Conservation (phyloP, 2,888 invertebrate genomes). For the Agrotis ipsilon region DNA sequence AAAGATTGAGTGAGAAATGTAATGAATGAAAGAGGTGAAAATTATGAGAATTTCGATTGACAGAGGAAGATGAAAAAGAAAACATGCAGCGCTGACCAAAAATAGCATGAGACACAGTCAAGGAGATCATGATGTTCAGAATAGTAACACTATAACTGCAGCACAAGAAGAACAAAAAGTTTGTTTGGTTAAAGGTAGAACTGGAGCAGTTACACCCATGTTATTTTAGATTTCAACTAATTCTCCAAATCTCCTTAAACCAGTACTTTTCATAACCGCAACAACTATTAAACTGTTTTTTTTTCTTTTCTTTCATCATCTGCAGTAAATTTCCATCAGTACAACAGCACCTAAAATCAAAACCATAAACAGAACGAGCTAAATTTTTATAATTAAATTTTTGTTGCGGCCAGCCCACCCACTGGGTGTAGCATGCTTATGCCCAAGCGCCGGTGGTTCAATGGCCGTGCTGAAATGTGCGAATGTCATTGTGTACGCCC, state of each 20-base stretch:
- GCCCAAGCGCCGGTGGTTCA: conserved; percentile 72
- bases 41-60: background rate
- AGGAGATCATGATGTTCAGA: background rate
- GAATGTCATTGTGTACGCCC: conserved; percentile 78
- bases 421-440: conserved; percentile 54
- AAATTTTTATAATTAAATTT: conserved; percentile 65
- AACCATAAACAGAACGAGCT: conserved; percentile 40
- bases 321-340: background rate
- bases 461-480: conserved; percentile 78
- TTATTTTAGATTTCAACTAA: background rate
- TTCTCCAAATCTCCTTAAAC: background rate
- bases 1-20: background rate
- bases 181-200: background rate
- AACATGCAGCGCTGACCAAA: background rate
- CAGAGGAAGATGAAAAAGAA: background rate
- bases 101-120: background rate
- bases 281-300: background rate
- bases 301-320: no score
- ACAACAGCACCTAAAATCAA: conserved; percentile 20
- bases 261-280: background rate
- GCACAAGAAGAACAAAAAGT: background rate
- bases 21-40: background rate
- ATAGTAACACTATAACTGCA: background rate
- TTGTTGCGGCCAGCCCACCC: conserved; percentile 61
- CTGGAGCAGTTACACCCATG: no score